phyloP scores from a whole-genome alignment of 2,113 vertebrate species.

The Mustelus asterias region DNA sequence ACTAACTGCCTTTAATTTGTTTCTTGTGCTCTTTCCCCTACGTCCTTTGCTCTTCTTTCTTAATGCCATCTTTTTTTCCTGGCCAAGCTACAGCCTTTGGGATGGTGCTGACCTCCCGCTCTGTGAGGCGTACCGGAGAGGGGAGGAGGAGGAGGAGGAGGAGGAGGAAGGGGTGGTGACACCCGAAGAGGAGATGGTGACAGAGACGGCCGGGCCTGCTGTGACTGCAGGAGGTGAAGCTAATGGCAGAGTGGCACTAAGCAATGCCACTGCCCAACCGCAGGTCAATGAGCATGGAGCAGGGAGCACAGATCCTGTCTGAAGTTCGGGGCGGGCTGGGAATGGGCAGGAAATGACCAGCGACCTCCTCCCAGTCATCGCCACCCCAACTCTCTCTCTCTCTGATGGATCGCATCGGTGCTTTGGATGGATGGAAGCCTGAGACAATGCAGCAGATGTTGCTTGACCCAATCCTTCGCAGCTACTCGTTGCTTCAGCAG shows the following conservation, averaged over 20 bases:
- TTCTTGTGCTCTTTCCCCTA: conserved; percentile 41
- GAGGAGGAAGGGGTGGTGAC: conserved; percentile 63
- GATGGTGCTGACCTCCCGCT: conserved; percentile 83
- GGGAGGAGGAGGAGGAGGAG: conserved; percentile 65
- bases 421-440: neutral
- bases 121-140: conserved; percentile 80
- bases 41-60: conserved; percentile 44
- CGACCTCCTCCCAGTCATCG: neutral
- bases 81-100: conserved; percentile 88
- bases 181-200: conserved; percentile 60
- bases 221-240: conserved; percentile 51
- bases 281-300: conserved; percentile 74
- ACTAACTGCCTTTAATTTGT: conserved; percentile 41
- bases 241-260: conserved; percentile 53
- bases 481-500: no score
- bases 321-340: conserved; percentile 40
- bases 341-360: neutral
- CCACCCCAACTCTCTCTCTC: neutral
- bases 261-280: conserved; percentile 53
- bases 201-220: conserved; percentile 56
- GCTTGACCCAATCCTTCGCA: neutral
- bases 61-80: conserved; percentile 58
- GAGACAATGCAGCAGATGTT: no score
- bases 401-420: no score
- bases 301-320: conserved; percentile 58